These are phyloP conservation scores for Actias luna DNA, from an alignment of 2,888 invertebrate genomes.

Conservation along the genomic window DNA sequence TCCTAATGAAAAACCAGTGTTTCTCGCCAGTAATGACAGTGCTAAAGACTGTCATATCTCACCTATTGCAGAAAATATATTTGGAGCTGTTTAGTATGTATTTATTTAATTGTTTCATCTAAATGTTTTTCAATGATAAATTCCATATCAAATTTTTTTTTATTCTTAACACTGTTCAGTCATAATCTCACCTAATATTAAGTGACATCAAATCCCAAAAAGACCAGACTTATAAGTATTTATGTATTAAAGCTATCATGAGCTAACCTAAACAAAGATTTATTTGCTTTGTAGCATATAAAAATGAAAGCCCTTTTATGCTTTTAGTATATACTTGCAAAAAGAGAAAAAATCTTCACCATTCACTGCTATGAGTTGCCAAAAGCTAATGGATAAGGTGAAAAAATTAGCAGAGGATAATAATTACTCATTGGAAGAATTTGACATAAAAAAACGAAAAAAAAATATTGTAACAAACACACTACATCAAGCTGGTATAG, in stretches of 20 bases:
- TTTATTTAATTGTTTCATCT: conserved; percentile 29
- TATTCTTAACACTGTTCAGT: too few species aligned
- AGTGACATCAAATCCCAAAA: too few species aligned
- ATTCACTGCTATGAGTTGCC: conserved; percentile 83
- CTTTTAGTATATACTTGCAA: conserved; percentile 75
- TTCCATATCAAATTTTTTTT: too few species aligned
- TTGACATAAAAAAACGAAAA: conserved; percentile 82
- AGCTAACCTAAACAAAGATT: too few species aligned
- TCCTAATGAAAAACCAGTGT: conserved; percentile 86
- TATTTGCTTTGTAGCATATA: too few species aligned
- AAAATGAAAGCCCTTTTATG: not conserved
- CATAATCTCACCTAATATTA: too few species aligned
- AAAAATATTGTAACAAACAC: conserved; percentile 85
- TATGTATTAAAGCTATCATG: too few species aligned
- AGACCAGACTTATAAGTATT: too few species aligned
- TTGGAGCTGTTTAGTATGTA: conserved; percentile 88
- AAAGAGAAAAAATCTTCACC: conserved; percentile 80
- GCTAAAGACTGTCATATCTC: conserved; percentile 85
- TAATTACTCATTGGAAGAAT: conserved; percentile 80
- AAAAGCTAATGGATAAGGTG: conserved; percentile 83
- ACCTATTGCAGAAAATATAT: conserved; percentile 89
- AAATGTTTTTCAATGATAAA: too few species aligned
- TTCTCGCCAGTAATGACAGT: conserved; percentile 89
- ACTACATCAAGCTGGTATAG: conserved; percentile 91
- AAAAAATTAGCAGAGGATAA: conserved; percentile 84